phyloP scores from a whole-genome alignment of 2,797 vertebrate species.

The Cuculus canorus region DNA sequence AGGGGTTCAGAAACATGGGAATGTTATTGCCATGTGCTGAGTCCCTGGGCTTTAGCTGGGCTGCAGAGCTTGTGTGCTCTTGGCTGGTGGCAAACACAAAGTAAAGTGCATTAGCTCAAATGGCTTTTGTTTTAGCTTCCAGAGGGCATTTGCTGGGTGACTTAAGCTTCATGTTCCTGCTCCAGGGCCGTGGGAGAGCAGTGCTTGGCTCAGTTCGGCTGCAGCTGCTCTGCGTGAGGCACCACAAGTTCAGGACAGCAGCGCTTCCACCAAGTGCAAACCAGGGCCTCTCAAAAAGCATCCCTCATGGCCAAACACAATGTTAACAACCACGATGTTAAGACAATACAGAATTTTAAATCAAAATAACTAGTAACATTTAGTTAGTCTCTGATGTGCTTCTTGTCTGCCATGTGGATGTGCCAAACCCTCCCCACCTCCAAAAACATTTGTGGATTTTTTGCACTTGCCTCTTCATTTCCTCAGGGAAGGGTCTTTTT shows the following conservation, averaged over 20 bases:
- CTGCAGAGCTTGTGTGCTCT: neutral
- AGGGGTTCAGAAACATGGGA: neutral
- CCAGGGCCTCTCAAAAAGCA: neutral
- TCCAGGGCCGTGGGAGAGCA: neutral
- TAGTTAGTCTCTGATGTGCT: neutral
- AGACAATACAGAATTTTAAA: neutral
- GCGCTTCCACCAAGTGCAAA: fast-evolving
- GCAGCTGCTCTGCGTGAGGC: neutral
- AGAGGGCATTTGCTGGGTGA: neutral
- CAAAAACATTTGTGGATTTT: neutral
- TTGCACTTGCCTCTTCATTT: neutral
- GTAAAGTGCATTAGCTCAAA: fast-evolving
- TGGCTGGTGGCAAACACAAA: neutral
- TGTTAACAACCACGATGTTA: neutral
- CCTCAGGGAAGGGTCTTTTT: neutral
- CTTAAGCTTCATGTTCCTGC: neutral
- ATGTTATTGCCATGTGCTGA: neutral
- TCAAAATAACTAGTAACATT: neutral
- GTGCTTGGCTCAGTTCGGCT: neutral
- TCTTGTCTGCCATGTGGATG: neutral
- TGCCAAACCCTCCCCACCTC: neutral
- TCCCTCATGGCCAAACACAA: neutral
- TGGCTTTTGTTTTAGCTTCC: fast-evolving
- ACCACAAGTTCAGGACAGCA: fast-evolving
- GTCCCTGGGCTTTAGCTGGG: neutral